Evolutionary conservation across 2,113 vertebrate species (phyloP).

Genomic region (Macrotis lagotis): DNA sequence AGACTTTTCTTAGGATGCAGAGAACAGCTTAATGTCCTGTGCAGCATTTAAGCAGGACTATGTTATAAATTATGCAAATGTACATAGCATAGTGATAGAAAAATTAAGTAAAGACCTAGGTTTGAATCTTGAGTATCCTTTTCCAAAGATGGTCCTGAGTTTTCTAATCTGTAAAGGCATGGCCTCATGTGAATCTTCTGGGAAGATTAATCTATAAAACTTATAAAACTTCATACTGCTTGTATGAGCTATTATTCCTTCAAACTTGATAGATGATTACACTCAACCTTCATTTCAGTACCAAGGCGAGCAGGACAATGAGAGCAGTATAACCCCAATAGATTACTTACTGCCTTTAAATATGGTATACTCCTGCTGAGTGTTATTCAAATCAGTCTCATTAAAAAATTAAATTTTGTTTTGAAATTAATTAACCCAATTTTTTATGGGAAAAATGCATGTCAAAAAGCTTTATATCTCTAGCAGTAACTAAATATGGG

Average conservation of each 20-base stretch:
- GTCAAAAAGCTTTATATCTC: neutral
- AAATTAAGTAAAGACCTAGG: neutral
- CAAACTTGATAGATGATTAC: constrained; percentile 66
- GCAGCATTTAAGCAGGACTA: constrained; percentile 61
- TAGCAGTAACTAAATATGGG: too few species aligned
- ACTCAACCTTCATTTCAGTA: constrained; percentile 61
- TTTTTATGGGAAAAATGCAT: neutral
- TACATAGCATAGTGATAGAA: constrained; percentile 29
- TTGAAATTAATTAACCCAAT: neutral
- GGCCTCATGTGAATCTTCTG: neutral
- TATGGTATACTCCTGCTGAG: neutral
- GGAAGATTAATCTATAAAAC: neutral
- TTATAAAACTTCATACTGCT: neutral
- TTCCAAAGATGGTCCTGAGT: neutral
- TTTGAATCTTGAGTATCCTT: neutral
- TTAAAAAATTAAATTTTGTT: neutral
- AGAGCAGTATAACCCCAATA: neutral
- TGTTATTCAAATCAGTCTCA: neutral
- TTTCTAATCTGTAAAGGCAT: neutral
- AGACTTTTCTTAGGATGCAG: constrained; percentile 59
- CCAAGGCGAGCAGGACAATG: constrained; percentile 21
- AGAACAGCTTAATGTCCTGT: constrained; percentile 29
- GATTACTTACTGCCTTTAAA: neutral
- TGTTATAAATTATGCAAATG: constrained; percentile 61
- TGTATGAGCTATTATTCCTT: neutral